phyloP scores from a whole-genome alignment of 1,140 invertebrate genomes.

The Bombus haemorrhoidalis region DNA sequence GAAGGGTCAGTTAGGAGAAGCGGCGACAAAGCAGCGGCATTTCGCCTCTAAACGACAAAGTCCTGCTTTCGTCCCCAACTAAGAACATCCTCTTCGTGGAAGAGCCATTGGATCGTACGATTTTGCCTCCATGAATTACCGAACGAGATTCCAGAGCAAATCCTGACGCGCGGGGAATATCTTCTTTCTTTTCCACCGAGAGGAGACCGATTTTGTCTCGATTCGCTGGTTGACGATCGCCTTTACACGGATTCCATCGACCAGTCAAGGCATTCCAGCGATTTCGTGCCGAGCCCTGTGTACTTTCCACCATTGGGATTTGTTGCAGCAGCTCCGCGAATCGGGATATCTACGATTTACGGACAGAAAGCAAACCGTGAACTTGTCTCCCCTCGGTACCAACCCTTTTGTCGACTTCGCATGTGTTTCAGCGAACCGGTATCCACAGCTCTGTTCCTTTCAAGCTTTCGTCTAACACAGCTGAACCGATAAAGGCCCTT shows the following conservation, averaged over 20 bases:
- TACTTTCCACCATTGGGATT: constrained; percentile 43
- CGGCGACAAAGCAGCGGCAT: constrained; percentile 37
- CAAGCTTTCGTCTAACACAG: background rate
- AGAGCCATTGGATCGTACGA: constrained; percentile 33
- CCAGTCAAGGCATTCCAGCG: constrained; percentile 29
- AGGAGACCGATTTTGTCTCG: constrained; percentile 43
- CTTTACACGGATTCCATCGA: constrained; percentile 51
- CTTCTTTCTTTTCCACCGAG: constrained; percentile 44
- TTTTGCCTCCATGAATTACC: constrained; percentile 63
- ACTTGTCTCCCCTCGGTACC: background rate
- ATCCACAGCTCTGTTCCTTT: background rate
- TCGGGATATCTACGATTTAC: constrained; percentile 7
- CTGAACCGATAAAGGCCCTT: background rate
- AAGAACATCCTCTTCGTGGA: constrained; percentile 45
- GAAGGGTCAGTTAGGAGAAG: constrained; percentile 18
- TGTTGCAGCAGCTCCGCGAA: background rate
- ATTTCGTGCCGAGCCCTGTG: constrained; percentile 31
- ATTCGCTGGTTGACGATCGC: constrained; percentile 39
- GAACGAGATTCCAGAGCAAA: constrained; percentile 61
- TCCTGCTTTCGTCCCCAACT: background rate
- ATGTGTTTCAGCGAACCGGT: background rate
- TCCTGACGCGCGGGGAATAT: constrained; percentile 57
- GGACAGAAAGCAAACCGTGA: background rate
- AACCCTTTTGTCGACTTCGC: background rate
- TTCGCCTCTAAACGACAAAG: background rate